A percentile compares a stretch with the other conserved stretches of the same genome.
Conservation (phyloP, 53 echinoderm and acorn worm species). For the Hippasteria phrygiana region DNA sequence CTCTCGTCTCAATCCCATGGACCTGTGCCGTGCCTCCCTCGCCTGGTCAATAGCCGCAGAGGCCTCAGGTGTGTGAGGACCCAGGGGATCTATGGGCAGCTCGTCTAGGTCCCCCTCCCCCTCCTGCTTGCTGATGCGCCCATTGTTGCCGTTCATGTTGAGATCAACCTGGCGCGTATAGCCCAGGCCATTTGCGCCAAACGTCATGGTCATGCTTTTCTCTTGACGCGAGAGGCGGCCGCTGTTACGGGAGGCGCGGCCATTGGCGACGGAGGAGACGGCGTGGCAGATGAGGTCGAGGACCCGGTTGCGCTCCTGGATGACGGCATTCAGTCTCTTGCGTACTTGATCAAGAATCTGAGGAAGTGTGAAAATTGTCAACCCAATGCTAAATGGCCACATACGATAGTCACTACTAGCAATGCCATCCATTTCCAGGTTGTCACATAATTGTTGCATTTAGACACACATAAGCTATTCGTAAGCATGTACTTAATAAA, state of each 20-base stretch:
- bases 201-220: constrained; percentile 83
- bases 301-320: constrained; percentile 98
- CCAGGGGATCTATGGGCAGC: constrained; percentile 82
- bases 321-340: constrained; percentile 91
- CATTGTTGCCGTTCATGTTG: constrained; percentile 68
- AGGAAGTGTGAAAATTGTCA: too few relatives aligned
- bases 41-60: constrained; percentile 94
- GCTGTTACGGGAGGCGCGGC: constrained; percentile 87
- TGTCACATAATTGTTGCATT: too few relatives aligned
- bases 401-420: too few relatives aligned
- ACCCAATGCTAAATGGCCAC: too few relatives aligned
- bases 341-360: constrained; percentile 94
- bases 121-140: constrained; percentile 38
- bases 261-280: constrained; percentile 94
- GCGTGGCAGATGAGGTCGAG: constrained; percentile 99
- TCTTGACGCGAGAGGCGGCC: constrained; percentile 82
- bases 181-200: constrained; percentile 80
- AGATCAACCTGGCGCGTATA: constrained; percentile 89
- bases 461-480: too few relatives aligned
- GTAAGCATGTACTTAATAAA: too few relatives aligned
- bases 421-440: too few relatives aligned
- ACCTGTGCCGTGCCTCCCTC: constrained; percentile 90
- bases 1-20: constrained; percentile 81
- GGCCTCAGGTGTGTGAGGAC: constrained; percentile 95
- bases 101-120: constrained; percentile 60